A percentile compares a stretch with the other conserved stretches of the same genome.
phyloP scores from a whole-genome alignment of 1,140 invertebrate species.

The Drosophila arawakana region DNA sequence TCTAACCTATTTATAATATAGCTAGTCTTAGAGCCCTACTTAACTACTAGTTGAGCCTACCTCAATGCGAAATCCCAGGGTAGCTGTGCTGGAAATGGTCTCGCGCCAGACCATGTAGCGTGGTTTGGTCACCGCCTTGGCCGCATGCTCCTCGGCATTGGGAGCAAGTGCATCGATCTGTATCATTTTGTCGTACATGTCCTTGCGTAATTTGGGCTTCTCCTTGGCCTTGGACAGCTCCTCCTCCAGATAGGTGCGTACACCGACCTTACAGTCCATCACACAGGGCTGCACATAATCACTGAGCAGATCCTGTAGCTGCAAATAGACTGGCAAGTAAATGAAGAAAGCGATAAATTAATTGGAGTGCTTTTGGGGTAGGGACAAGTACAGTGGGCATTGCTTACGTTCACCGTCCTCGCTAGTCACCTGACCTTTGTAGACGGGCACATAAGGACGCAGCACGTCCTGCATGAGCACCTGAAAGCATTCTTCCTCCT shows the following conservation, averaged over 20 bases:
- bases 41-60: conserved; percentile 27
- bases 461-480: conserved; percentile 95
- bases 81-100: conserved; percentile 97
- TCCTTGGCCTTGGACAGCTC: conserved; percentile 97
- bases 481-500: conserved; percentile 95
- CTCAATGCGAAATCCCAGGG: conserved; percentile 97
- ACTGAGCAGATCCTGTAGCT: conserved; percentile 96
- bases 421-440: conserved; percentile 92
- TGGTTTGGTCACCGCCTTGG: conserved; percentile 97
- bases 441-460: conserved; percentile 95
- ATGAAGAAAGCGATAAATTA: conserved; percentile 26
- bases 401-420: conserved; percentile 92
- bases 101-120: conserved; percentile 99
- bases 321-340: conserved; percentile 88
- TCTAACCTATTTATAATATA: no score
- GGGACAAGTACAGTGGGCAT: neutral
- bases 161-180: conserved; percentile 96
- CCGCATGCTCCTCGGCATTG: conserved; percentile 93
- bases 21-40: no score
- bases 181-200: conserved; percentile 99
- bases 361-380: neutral
- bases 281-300: conserved; percentile 96
- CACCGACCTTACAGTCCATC: conserved; percentile 98
- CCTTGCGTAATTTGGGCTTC: conserved; percentile 96
- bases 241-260: conserved; percentile 97